Evolutionary conservation across 1,140 invertebrate species (phyloP), one percentile per base, ranked within the genome.

Genomic region (Drosophila baimaii): DNA sequence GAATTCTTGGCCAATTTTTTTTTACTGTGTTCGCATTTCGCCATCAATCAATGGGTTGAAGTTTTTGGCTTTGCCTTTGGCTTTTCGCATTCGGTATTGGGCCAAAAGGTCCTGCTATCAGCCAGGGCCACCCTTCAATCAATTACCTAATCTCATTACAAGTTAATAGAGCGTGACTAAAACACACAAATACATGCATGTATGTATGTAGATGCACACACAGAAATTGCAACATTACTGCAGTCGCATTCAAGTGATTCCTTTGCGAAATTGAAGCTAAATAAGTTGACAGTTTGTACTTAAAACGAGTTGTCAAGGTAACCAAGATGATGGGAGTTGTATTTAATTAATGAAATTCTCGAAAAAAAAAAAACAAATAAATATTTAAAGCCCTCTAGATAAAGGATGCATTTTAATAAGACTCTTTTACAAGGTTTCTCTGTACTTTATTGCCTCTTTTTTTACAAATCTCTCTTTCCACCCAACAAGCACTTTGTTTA

Each of bases 61-160:
- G 75, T 79, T 63, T 78, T 54, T 27, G 58, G 43, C 51, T 52
- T 46, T 29, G 44, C 15, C 17, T 75, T 63, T 63, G 51, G 46
- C 47, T 68, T 75, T 76, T 76, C 47, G 54, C 44, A 64, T 66
- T 75, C 35, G 73, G 44, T 56, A 52, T 76, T 52, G 61, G 69
- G 39, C 29, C 44, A 43, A 73, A 73, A 51, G 47, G 57, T 74
- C 51, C 74, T 64, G 59, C 46, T 49, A 49, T 78, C 44, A 72
- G 61, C 61, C 69, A 62, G 54, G 46, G 29, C 51, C 46, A 41
- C 75, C 63, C 76, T 79, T 79, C 80, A 86, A 86, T 88, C 84
- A 89, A 89, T 89, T 89, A 89, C 81, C 80, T 81, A 89, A 89
- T 89, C 84, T 84, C 77, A 89, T 89, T 89, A 89, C 84, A 65